Conservation (phyloP, 2,797 vertebrate species). For the Pseudocheirus occidentalis region DNA sequence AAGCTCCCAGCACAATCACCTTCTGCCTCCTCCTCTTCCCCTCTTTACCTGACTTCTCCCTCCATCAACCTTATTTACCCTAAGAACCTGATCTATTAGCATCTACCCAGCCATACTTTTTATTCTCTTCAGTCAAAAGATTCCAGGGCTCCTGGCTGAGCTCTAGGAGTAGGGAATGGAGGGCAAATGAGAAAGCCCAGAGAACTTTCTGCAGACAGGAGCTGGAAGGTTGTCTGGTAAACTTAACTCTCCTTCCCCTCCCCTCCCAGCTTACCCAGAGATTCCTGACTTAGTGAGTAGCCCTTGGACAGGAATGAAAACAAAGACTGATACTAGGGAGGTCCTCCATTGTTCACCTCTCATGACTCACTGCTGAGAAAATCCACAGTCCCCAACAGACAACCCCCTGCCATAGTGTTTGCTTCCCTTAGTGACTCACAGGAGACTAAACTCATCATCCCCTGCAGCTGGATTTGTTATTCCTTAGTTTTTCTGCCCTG, state of each 20-base stretch:
- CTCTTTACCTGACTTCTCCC: neutral
- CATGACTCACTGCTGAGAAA: conserved; percentile 3
- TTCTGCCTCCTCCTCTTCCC: neutral
- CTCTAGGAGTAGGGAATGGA: neutral
- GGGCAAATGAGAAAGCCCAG: neutral
- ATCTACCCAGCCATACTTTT: neutral
- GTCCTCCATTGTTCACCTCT: neutral
- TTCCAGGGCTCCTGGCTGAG: neutral
- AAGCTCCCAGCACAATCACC: neutral
- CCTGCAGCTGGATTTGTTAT: neutral
- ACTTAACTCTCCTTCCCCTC: neutral
- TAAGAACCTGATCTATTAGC: neutral
- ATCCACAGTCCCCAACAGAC: neutral
- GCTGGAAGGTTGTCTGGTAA: neutral
- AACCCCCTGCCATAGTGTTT: neutral
- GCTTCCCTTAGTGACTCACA: neutral
- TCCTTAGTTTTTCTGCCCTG: neutral
- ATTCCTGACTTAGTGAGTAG: neutral
- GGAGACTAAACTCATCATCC: neutral
- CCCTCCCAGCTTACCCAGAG: neutral
- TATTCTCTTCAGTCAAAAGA: neutral
- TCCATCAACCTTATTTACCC: neutral
- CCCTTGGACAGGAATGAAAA: neutral
- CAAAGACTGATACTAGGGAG: neutral
- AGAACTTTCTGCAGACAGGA: neutral